Evolutionary conservation across 2,888 invertebrate species (phyloP).

Genomic region (Euproctis similis): DNA sequence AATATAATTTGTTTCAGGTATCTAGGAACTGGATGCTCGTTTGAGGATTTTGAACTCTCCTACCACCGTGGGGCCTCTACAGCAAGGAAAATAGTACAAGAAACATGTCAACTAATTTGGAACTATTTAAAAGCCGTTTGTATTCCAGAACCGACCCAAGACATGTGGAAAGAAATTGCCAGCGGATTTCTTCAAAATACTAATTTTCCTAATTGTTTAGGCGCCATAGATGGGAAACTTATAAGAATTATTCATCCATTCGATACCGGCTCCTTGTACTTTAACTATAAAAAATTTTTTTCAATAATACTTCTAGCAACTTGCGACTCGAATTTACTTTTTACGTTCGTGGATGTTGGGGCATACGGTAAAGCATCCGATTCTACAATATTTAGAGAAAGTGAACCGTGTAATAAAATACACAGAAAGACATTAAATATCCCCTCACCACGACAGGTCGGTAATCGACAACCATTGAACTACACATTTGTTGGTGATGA

Average conservation of each 20-base stretch:
- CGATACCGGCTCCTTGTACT: constrained; percentile 8
- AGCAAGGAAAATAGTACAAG: constrained; percentile 20
- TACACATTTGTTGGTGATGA: constrained; percentile 16
- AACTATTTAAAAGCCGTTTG: constrained; percentile 16
- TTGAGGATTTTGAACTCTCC: constrained; percentile 19
- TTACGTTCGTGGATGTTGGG: constrained; percentile 2
- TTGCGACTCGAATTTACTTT: constrained; percentile 6
- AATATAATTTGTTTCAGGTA: constrained; percentile 19
- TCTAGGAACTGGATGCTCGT: constrained; percentile 18
- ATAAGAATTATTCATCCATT: constrained; percentile 12
- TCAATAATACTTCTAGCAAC: constrained; percentile 4
- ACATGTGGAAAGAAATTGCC: constrained; percentile 20
- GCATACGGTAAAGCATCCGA: constrained; percentile 2
- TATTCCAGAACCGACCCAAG: constrained; percentile 19
- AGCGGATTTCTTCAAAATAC: constrained; percentile 13
- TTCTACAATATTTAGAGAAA: neutral
- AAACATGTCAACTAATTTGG: constrained; percentile 23
- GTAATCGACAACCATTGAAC: constrained; percentile 15
- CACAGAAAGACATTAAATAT: constrained; percentile 1
- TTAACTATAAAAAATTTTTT: constrained; percentile 12
- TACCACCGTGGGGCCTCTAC: constrained; percentile 17
- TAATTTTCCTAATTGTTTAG: constrained; percentile 18
- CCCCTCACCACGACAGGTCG: constrained; percentile 10
- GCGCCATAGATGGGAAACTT: constrained; percentile 17
- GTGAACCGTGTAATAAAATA: neutral